Evolutionary conservation across 2,113 vertebrate genomes (phyloP).

Genomic region (Petromus typicus): DNA sequence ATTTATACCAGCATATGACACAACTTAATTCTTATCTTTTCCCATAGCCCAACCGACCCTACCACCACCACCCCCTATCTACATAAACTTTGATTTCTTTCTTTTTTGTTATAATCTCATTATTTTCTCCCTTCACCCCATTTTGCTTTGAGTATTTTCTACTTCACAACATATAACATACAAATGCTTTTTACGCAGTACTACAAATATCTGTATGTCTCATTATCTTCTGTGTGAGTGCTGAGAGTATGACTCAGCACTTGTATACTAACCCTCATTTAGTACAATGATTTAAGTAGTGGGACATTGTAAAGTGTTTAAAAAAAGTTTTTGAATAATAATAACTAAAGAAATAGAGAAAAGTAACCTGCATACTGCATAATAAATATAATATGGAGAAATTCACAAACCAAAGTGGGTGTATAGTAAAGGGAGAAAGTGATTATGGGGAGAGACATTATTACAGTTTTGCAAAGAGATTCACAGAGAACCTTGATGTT

Average conservation of each 20-base stretch:
- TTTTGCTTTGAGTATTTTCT: no score
- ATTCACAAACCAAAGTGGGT: neutral
- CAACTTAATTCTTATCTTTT: no score
- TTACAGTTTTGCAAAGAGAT: neutral
- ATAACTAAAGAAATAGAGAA: slow-evolving; percentile 22
- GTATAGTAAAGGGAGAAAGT: neutral
- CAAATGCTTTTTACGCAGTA: neutral
- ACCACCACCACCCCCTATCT: no score
- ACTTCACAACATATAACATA: no score
- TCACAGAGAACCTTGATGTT: neutral
- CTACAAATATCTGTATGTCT: neutral
- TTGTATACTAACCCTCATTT: neutral
- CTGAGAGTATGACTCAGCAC: neutral
- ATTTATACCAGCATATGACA: no score
- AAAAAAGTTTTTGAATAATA: neutral
- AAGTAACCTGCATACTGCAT: neutral
- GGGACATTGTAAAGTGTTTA: neutral
- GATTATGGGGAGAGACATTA: neutral
- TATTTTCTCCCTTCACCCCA: no score
- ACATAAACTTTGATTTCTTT: no score
- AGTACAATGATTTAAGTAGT: neutral
- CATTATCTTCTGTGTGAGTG: neutral
- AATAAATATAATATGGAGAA: neutral
- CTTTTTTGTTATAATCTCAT: no score
- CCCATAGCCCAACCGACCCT: no score